phyloP scores from a whole-genome alignment of 1,140 invertebrate species.

The Halesus radiatus region DNA sequence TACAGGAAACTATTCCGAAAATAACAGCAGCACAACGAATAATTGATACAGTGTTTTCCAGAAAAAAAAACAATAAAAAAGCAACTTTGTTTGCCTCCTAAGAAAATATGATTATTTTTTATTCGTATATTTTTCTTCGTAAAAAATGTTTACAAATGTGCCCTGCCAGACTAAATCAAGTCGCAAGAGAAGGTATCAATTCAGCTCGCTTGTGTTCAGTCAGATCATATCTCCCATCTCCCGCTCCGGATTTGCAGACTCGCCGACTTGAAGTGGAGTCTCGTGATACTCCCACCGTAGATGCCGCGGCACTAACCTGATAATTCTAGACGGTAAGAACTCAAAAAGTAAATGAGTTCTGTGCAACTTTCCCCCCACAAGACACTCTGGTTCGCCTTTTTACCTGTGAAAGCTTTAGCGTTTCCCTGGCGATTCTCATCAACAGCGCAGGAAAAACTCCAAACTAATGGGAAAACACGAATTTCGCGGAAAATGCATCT shows the following conservation, averaged over 20 bases:
- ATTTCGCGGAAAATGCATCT: conserved; percentile 25
- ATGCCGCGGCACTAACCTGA: neutral
- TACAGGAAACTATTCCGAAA: too few species aligned
- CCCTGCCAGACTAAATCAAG: neutral
- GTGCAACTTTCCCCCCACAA: conserved; percentile 10
- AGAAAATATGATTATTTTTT: too few species aligned
- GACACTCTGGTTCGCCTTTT: conserved; percentile 1
- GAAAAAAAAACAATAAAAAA: too few species aligned
- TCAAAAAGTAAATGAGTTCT: conserved; percentile 29
- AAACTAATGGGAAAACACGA: neutral
- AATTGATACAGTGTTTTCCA: too few species aligned
- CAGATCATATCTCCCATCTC: conserved; percentile 16
- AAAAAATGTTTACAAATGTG: neutral
- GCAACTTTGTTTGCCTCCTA: too few species aligned
- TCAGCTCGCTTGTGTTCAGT: neutral
- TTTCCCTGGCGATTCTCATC: conserved; percentile 17
- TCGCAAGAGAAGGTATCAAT: neutral
- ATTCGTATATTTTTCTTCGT: too few species aligned
- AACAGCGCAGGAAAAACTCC: neutral
- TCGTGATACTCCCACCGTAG: neutral
- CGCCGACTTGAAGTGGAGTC: neutral
- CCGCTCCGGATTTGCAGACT: neutral
- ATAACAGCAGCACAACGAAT: too few species aligned
- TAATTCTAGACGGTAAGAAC: conserved; percentile 6
- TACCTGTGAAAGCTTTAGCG: conserved; percentile 22